A percentile compares a stretch with the other conserved stretches of the same genome.
phyloP scores from a whole-genome alignment of 2,888 invertebrate species.

The Cabera pusaria region DNA sequence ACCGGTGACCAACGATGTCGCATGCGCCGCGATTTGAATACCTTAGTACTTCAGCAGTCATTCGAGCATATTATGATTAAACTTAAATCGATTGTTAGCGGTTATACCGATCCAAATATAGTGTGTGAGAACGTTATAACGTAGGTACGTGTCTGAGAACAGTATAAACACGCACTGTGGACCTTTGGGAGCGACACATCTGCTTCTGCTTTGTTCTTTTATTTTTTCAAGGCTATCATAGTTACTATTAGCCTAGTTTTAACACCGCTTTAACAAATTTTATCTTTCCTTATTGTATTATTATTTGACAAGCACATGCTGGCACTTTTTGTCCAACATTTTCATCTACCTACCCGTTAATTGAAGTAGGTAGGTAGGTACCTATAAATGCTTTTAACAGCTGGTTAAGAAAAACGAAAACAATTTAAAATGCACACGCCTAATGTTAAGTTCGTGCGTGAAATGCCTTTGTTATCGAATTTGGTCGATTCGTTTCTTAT shows the following conservation, averaged over 20 bases:
- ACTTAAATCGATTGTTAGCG: conserved; percentile 20
- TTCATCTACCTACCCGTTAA: conserved; percentile 21
- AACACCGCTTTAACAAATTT: conserved; percentile 3
- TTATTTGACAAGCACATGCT: conserved; percentile 11
- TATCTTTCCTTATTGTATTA: neutral
- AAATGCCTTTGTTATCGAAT: too few relatives aligned
- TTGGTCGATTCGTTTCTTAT: too few relatives aligned
- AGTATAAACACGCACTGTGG: conserved; percentile 38
- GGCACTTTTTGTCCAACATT: conserved; percentile 13
- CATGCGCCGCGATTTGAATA: conserved; percentile 13
- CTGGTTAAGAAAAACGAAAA: too few relatives aligned
- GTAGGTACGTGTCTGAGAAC: too few relatives aligned
- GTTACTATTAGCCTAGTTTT: conserved; percentile 2
- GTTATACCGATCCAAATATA: conserved; percentile 36
- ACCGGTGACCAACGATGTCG: conserved; percentile 3
- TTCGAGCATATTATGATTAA: conserved; percentile 21
- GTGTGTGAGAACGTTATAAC: conserved; percentile 33
- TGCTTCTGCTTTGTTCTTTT: conserved; percentile 56
- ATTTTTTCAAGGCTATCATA: conserved; percentile 50
- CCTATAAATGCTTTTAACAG: too few relatives aligned
- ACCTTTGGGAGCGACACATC: conserved; percentile 53
- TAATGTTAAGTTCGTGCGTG: too few relatives aligned
- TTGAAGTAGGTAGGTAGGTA: conserved; percentile 1
- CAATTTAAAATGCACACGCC: conserved; percentile 1
- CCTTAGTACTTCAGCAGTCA: conserved; percentile 13